Evolutionary conservation across 2,888 invertebrate species (phyloP).

Genomic region (Lissocephala sabroskyi): DNA sequence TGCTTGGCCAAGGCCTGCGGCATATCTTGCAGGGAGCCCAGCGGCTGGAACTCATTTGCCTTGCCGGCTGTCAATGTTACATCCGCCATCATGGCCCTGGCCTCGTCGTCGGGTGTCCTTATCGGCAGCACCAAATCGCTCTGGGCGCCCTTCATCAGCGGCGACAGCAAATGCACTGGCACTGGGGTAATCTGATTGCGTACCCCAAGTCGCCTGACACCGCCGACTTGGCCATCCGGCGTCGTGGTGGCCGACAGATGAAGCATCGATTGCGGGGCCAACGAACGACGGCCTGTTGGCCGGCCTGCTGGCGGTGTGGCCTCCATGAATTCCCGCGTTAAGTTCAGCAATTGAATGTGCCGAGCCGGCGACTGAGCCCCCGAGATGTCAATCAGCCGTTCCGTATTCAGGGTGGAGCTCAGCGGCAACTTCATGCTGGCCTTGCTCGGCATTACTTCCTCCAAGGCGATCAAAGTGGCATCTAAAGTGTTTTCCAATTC

Average conservation of each 20-base stretch:
- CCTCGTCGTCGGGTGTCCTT: conserved; percentile 57
- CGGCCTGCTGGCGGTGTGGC: conserved; percentile 23
- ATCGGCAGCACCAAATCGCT: conserved; percentile 63
- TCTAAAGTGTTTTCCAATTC: conserved; percentile 37
- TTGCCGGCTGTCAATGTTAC: conserved; percentile 24
- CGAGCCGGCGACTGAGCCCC: conserved; percentile 47
- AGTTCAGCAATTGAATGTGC: conserved; percentile 61
- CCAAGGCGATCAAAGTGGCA: conserved; percentile 48
- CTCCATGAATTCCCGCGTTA: conserved; percentile 61
- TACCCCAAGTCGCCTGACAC: no score
- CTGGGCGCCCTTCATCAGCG: conserved; percentile 52
- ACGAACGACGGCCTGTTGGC: conserved; percentile 22
- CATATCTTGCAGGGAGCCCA: conserved; percentile 48
- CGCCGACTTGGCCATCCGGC: conserved; percentile 27
- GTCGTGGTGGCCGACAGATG: conserved; percentile 60
- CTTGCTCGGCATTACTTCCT: conserved; percentile 55
- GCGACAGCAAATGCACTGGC: conserved; percentile 45
- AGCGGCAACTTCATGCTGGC: conserved; percentile 66
- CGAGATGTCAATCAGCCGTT: conserved; percentile 62
- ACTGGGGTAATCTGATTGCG: conserved; percentile 38
- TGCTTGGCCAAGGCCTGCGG: conserved; percentile 9
- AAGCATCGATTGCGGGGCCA: conserved; percentile 42
- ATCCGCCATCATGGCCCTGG: conserved; percentile 43
- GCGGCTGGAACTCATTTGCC: no score
- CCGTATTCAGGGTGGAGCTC: conserved; percentile 68